Evolutionary conservation across 1,140 invertebrate species (phyloP).

Genomic region (Eueides isabella): DNA sequence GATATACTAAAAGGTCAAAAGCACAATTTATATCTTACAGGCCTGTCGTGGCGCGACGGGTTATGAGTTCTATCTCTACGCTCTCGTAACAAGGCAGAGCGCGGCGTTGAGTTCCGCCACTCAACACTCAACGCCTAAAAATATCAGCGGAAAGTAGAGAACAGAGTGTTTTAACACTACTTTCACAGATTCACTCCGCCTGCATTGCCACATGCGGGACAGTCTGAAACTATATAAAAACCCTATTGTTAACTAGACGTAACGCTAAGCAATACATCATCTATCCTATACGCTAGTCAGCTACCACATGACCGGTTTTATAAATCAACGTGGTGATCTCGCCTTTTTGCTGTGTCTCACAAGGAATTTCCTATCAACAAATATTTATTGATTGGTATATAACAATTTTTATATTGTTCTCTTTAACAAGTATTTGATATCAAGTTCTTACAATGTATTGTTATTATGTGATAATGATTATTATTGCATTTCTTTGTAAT

Average conservation of each 20-base stretch:
- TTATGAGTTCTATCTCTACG: no score
- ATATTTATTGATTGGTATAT: constrained; percentile 15
- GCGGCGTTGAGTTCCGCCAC: no score
- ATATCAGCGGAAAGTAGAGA: no score
- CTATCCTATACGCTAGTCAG: not conserved
- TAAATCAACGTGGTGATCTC: constrained; percentile 8
- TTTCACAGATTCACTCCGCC: no score
- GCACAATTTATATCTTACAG: not conserved
- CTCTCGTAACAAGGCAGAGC: no score
- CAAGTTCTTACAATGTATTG: not conserved
- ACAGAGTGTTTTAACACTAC: no score
- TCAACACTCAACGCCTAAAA: no score
- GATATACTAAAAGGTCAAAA: not conserved
- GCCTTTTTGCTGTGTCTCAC: constrained; percentile 1
- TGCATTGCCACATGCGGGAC: no score
- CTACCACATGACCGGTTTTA: constrained; percentile 25
- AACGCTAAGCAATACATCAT: not conserved
- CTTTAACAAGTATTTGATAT: not conserved
- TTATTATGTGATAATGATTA: constrained; percentile 2
- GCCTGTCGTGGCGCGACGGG: no score
- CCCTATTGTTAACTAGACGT: not conserved
- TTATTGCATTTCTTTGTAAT: constrained; percentile 11
- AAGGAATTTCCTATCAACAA: constrained; percentile 3
- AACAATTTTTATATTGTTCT: constrained; percentile 5
- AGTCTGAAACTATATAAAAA: no score